phyloP scores from a whole-genome alignment of 2,888 invertebrate species.

The Trilocha varians region DNA sequence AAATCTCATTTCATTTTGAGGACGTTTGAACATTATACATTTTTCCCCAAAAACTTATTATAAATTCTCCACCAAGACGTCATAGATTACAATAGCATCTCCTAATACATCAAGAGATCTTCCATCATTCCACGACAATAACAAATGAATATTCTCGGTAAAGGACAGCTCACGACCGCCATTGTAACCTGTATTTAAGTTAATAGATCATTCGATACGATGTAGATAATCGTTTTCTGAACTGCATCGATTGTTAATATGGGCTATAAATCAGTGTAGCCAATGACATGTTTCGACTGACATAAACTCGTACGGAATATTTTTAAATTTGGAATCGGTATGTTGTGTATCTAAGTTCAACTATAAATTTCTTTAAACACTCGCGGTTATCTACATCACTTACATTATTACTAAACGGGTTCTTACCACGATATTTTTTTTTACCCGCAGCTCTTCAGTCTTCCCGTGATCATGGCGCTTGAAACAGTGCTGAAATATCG shows the following conservation, averaged over 20 bases:
- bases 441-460: too few relatives aligned
- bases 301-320: not conserved
- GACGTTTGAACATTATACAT: too few relatives aligned
- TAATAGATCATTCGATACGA: constrained; percentile 22
- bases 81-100: constrained; percentile 8
- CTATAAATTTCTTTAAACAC: too few relatives aligned
- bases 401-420: too few relatives aligned
- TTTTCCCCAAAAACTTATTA: too few relatives aligned
- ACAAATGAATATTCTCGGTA: constrained; percentile 17
- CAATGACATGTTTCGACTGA: not conserved
- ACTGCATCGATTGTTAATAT: not conserved
- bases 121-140: constrained; percentile 19
- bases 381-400: too few relatives aligned
- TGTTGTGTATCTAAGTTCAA: too few relatives aligned
- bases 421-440: too few relatives aligned
- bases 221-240: constrained; percentile 10
- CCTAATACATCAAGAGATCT: constrained; percentile 12
- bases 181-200: constrained; percentile 20
- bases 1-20: too few relatives aligned
- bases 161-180: constrained; percentile 21
- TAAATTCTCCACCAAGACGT: not conserved
- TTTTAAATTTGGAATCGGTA: too few relatives aligned
- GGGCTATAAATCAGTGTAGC: constrained; percentile 2
- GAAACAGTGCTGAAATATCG: too few relatives aligned
- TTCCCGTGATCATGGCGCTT: too few relatives aligned